Percentiles rank a stretch among this genome's conserved stretches.
Conservation (phyloP, 2,797 vertebrate genomes). For the Nyctibius grandis region DNA sequence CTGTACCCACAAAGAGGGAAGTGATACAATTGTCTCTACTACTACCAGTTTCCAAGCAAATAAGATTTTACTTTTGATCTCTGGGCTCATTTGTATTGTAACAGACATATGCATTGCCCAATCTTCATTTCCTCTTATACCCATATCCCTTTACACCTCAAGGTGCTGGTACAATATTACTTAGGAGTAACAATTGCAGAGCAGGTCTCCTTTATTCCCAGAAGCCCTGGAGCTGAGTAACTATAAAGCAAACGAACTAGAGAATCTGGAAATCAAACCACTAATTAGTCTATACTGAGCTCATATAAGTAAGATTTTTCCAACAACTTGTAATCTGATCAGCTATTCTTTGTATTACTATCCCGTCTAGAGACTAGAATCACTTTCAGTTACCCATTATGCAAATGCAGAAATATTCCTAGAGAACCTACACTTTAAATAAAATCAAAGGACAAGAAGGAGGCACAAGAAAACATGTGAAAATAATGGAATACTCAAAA, state of each 20-base stretch:
- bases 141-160: neutral
- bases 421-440: neutral
- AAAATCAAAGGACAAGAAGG: neutral
- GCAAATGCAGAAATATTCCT: neutral
- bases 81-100: neutral
- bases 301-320: neutral
- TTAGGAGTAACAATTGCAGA: neutral
- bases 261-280: neutral
- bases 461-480: neutral
- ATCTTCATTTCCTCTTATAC: neutral
- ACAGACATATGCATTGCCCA: neutral
- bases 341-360: neutral
- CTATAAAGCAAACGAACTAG: neutral
- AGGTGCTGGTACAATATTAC: neutral
- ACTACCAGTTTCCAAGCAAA: neutral
- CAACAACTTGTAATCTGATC: neutral
- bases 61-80: neutral
- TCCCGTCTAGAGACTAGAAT: neutral
- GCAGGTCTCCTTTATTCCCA: neutral
- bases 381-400: neutral
- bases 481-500: neutral
- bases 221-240: neutral
- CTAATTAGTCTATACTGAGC: neutral
- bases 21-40: neutral
- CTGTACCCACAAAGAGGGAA: neutral